Evolutionary conservation across 2,797 vertebrate species (phyloP), one percentile per base, ranked within the genome.

Genomic region (Karalla daura): DNA sequence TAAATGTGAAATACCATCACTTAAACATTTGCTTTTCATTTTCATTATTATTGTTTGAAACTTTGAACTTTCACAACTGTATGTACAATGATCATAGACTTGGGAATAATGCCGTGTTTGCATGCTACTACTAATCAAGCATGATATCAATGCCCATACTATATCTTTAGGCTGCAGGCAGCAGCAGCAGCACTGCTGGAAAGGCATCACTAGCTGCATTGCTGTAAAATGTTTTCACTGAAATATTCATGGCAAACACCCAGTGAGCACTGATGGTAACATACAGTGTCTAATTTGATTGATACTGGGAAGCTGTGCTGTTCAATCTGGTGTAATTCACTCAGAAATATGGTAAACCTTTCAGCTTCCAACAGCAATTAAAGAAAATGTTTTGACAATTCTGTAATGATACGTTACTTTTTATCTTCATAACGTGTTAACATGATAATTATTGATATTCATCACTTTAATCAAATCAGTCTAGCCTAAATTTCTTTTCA

Each of bases 291-390:
- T 30, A 39, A 5, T 69, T 58, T 68, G 15, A 49, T 25, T 60
- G 27, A 67, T 58, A 52, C 21, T 61, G 33, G 62, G 25, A 68
- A 18, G 21, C 10, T 47, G 55, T 47, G 55, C 63, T 61, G 47
- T 66, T 60, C 12, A 51, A 24, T 71, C 30, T 49, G 7, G 63
- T 32, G 15, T 50, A 63, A 30, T 52, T 77, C 36, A 61, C 15
- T 74, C 28, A 62, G 51, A 43, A 79, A 63, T 47, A 46, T 46
- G 35, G 55, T 78, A 83, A 80, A 75, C 79, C 39, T 44, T 14
- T 70, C 75, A 47, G 63, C 71, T 63, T 30, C 44, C 40, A 59
- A 35, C 15, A 51, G 39, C 37, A 75, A 46, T 33, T 61, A 63
- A 85, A n/a, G n/a, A n/a, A n/a, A n/a, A n/a, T n/a, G n/a, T n/a